Conservation (phyloP, 2,888 invertebrate genomes). For the Drosophila suboccidentalis region DNA sequence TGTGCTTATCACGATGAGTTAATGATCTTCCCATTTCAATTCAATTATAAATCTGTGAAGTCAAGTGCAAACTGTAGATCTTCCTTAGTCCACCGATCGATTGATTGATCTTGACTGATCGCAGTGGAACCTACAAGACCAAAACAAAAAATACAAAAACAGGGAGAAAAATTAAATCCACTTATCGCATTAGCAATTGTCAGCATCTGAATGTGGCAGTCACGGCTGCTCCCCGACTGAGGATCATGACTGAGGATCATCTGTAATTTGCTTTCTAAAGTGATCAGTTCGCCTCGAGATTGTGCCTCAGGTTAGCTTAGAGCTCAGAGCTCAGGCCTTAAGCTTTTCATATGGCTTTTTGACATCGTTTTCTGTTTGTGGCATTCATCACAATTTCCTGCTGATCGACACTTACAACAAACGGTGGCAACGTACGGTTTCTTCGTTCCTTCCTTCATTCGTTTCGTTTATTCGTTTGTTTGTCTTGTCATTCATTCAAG, state of each 20-base stretch:
- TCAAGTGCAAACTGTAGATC: slow-evolving; percentile 62
- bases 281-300: slow-evolving; percentile 48
- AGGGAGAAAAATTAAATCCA: slow-evolving; percentile 53
- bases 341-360: slow-evolving; percentile 60
- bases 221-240: slow-evolving; percentile 48
- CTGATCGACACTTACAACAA: slow-evolving; percentile 70
- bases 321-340: slow-evolving; percentile 10
- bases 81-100: slow-evolving; percentile 31
- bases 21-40: slow-evolving; percentile 40
- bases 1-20: slow-evolving; percentile 39
- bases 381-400: slow-evolving; percentile 66
- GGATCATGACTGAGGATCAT: slow-evolving; percentile 73
- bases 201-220: slow-evolving; percentile 72
- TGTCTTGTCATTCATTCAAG: slow-evolving; percentile 76
- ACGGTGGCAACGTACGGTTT: slow-evolving; percentile 35
- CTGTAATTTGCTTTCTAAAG: slow-evolving; percentile 77
- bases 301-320: slow-evolving; percentile 16
- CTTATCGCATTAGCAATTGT: slow-evolving; percentile 66
- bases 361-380: slow-evolving; percentile 52
- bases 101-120: slow-evolving; percentile 73
- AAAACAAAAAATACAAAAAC: slow-evolving; percentile 5
- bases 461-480: slow-evolving; percentile 49
- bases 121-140: slow-evolving; percentile 30
- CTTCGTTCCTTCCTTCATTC: slow-evolving; percentile 18
- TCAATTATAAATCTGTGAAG: slow-evolving; percentile 42